phyloP scores from a whole-genome alignment of 2,888 invertebrate species.

The Eilema sororculum region DNA sequence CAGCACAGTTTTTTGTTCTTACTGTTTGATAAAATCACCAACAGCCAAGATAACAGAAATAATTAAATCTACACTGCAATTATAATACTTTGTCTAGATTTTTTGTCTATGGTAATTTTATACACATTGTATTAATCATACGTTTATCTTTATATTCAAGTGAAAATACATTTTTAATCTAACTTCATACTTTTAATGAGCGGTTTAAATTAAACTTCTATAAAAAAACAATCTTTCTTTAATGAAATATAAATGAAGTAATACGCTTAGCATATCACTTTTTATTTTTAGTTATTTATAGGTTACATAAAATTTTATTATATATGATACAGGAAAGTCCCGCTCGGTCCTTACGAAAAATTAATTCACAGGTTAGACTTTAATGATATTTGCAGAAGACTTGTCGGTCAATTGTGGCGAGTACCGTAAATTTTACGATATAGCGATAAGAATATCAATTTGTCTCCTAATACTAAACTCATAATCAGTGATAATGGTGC shows the following conservation, averaged over 20 bases:
- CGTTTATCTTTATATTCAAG: slow-evolving; percentile 25
- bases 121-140: slow-evolving; percentile 35
- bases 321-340: background rate
- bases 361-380: slow-evolving; percentile 54
- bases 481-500: slow-evolving; percentile 70
- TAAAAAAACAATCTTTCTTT: background rate
- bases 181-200: slow-evolving; percentile 4
- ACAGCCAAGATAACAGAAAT: slow-evolving; percentile 28
- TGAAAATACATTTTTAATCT: slow-evolving; percentile 1
- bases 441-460: slow-evolving; percentile 77
- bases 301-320: background rate
- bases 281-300: background rate
- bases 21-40: slow-evolving; percentile 25
- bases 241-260: background rate
- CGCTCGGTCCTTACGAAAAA: slow-evolving; percentile 33
- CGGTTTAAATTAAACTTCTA: slow-evolving; percentile 2
- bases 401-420: slow-evolving; percentile 72
- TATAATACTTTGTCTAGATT: slow-evolving; percentile 27
- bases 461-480: slow-evolving; percentile 68
- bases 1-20: slow-evolving; percentile 24
- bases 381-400: slow-evolving; percentile 79
- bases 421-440: slow-evolving; percentile 80
- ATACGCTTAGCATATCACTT: background rate
- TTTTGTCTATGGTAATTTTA: slow-evolving; percentile 26
- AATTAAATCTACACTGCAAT: slow-evolving; percentile 22